Evolutionary conservation across 2,888 invertebrate species (phyloP), one percentile per base, ranked within the genome.

Genomic region (Cataglyphis altisquamis): DNA sequence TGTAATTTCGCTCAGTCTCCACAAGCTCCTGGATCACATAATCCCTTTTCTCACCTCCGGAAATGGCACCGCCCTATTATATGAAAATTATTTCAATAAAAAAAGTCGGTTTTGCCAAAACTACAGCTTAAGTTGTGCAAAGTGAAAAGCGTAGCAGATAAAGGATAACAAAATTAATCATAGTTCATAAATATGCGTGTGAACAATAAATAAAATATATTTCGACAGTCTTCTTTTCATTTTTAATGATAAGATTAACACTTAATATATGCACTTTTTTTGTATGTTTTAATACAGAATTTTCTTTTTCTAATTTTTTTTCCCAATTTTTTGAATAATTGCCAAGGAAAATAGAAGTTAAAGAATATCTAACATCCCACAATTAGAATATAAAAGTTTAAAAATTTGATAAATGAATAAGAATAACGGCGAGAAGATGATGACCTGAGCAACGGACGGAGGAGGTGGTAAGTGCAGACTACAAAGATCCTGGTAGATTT

Each of bases 1-100:
- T 97, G 94, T 99, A 99, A 95, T 99, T 99, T 92, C 97, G 97
- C 95, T 99, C 99, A 0, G 99, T 99, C 94, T 99, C 99, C 57
- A 99, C 97, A 80, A 99, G 96, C 95, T 99, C 99, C 88, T 97
- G 96, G 92, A 98, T 98, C 67, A 98, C 98, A 94, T 98, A 98
- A 95, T 99, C 99, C 84, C 99, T 96, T 95, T 99, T 99, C 95
- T 98, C 98, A 90, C 93, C 93, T 80, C 94, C 94, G 32, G 92
- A 89, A 72, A 93, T 92, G 39, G 92, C 90, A 63, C 92, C 92
- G 25, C 91, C 93, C 92, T 93, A 83, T 84, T 55, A 29, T 32
- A 67, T 57, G 21, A 18, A 82, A 10, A 74, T 84, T 68, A 66
- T 39, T 12, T 74, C 29, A 36, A 52, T 57, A 21, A 60, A 64